phyloP scores from a whole-genome alignment of 2,797 vertebrate species.

The Heliangelus exortis region DNA sequence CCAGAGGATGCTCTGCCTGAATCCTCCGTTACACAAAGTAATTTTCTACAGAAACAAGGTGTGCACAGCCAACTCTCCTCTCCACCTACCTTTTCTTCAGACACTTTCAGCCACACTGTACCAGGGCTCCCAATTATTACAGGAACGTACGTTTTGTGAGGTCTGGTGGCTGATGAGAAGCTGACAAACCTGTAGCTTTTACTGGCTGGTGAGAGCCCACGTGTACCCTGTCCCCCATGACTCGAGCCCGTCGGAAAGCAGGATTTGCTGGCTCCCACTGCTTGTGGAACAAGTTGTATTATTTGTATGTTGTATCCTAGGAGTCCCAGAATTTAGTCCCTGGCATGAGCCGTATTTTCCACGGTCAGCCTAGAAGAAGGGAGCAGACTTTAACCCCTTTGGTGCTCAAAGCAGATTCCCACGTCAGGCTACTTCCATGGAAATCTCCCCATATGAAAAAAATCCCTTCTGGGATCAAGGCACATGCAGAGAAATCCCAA shows the following conservation, averaged over 20 bases:
- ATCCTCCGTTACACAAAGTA: background rate
- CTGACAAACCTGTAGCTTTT: background rate
- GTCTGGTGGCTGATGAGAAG: background rate
- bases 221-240: background rate
- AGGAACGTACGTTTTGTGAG: background rate
- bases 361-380: conserved; percentile 19
- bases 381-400: conserved; percentile 20
- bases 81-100: background rate
- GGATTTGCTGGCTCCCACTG: background rate
- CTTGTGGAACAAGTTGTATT: conserved; percentile 26
- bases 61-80: background rate
- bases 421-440: background rate
- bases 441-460: background rate
- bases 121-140: background rate
- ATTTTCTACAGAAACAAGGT: background rate
- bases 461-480: background rate
- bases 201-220: background rate
- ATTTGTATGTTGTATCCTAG: conserved; percentile 67
- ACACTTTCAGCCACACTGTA: background rate
- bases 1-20: background rate
- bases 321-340: conserved; percentile 4
- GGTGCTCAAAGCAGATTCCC: background rate
- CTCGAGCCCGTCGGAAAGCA: background rate
- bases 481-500: background rate
- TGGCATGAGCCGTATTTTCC: conserved; percentile 45